A percentile compares a stretch with the other conserved stretches of the same genome.
Conservation (phyloP, 2,113 vertebrate species). For the Cettia cetti region DNA sequence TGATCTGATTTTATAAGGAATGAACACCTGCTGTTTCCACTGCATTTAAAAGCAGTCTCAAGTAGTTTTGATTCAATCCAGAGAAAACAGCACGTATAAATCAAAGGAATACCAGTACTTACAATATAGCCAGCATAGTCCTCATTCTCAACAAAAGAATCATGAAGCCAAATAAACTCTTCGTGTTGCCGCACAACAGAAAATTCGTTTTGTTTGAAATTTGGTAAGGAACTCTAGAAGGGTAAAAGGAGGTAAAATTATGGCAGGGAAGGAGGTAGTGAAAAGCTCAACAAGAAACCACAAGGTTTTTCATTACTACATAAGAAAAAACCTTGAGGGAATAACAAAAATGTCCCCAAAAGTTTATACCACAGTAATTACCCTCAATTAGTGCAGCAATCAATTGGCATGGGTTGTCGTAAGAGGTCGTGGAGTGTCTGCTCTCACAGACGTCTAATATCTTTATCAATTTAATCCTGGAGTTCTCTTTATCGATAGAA, state of each 20-base stretch:
- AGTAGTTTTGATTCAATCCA: not conserved
- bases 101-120: slow-evolving; percentile 66
- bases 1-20: not conserved
- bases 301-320: not conserved
- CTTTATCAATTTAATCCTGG: not conserved
- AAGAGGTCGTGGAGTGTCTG: not conserved
- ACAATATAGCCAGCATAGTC: slow-evolving; percentile 98
- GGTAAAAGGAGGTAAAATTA: not conserved
- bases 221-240: slow-evolving; percentile 91
- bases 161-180: slow-evolving; percentile 98
- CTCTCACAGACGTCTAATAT: not conserved
- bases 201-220: slow-evolving; percentile 98
- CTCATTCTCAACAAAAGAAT: slow-evolving; percentile 98
- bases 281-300: not conserved
- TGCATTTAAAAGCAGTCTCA: not conserved
- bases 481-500: not conserved
- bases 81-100: not conserved
- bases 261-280: fast-evolving
- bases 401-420: not conserved
- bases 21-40: not conserved
- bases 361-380: not conserved
- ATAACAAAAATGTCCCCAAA: not conserved
- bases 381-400: not conserved
- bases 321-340: not conserved
- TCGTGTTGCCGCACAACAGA: slow-evolving; percentile 98